Base-by-base conservation (phyloP, 2,888 invertebrate species). In the Euphydryas editha region DNA sequence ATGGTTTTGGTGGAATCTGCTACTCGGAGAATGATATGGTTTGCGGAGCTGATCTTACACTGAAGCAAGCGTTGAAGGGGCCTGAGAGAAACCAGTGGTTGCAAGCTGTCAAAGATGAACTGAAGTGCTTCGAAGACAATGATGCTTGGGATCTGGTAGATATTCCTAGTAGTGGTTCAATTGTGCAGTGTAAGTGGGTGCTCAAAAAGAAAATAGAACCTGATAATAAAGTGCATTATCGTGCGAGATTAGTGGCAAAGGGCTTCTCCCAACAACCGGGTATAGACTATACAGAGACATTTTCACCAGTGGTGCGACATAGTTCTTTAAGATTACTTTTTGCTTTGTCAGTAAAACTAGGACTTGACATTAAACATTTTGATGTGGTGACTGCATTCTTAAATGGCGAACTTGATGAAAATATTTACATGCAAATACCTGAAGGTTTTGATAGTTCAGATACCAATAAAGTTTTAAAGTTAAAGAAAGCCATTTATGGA, bases 71-170 rank as follows among this genome's bases (percentile, higher is more conserved):
- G 6, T 6, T 24, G 24, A 6, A 24, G 24, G 24, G 24, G 6
- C 6, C 24, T 4, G 65, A 70, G 24, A 56, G 44, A n/a, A 44
- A 65, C 3, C 63, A 68, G 11, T 70, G 67, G 68, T 24, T 58
- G 13, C 18, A 58, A 20, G 62, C 68, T 7, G 44, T 68, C 15
- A 44, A 51, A 20, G 68, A 71, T 10, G 68, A 71, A 36, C 36
- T 68, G 13, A 8, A 69, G n/a, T 36, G 63, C 36, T 71, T 73
- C 54, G 39, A 68, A 44, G 61, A 70, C 0, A 73, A 72, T 60
- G 39, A 65, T 59, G 68, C 68, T 2, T 73, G 73, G 71, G 71
- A 67, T 7, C 1, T 71, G 11, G 65, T 64, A 4, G 65, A 70
- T 59, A 20, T 39, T 59, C 72, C 72, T 56, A 36, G 49, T 11